A percentile compares a stretch with the other conserved stretches of the same genome.
Evolutionary conservation across 2,113 vertebrate species (phyloP).

Genomic region (Chloebia gouldiae): DNA sequence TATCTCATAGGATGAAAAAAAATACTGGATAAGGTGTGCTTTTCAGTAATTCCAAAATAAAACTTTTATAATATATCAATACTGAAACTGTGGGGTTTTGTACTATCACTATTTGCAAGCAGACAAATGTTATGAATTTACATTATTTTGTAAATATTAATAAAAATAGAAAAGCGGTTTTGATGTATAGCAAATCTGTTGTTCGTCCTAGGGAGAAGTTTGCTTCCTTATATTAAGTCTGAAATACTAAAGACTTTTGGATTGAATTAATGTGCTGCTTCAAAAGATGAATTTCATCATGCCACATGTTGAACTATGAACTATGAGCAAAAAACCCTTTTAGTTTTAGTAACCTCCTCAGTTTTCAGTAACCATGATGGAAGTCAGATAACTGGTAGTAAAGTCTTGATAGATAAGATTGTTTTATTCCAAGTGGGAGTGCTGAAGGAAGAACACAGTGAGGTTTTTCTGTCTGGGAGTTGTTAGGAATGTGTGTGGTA

Average conservation of each 20-base stretch:
- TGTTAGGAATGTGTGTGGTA: neutral
- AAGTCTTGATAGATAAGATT: neutral
- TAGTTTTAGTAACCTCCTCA: neutral
- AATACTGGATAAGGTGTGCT: neutral
- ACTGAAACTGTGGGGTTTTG: neutral
- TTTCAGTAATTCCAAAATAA: slow-evolving; percentile 13
- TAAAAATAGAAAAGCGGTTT: neutral
- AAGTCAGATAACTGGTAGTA: neutral
- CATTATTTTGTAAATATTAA: slow-evolving; percentile 44
- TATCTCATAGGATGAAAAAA: neutral
- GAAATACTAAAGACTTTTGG: neutral
- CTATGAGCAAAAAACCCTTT: neutral
- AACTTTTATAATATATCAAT: neutral
- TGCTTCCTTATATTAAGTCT: neutral
- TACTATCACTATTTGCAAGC: neutral
- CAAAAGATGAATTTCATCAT: neutral
- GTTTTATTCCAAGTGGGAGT: neutral
- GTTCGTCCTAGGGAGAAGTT: neutral
- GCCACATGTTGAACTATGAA: neutral
- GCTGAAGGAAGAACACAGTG: neutral
- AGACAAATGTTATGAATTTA: neutral
- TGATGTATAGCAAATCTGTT: neutral
- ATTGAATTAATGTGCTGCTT: neutral
- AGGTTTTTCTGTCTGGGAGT: neutral
- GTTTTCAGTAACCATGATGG: neutral